Evolutionary conservation across 2,888 invertebrate genomes (phyloP).

Genomic region (Apeira syringaria): DNA sequence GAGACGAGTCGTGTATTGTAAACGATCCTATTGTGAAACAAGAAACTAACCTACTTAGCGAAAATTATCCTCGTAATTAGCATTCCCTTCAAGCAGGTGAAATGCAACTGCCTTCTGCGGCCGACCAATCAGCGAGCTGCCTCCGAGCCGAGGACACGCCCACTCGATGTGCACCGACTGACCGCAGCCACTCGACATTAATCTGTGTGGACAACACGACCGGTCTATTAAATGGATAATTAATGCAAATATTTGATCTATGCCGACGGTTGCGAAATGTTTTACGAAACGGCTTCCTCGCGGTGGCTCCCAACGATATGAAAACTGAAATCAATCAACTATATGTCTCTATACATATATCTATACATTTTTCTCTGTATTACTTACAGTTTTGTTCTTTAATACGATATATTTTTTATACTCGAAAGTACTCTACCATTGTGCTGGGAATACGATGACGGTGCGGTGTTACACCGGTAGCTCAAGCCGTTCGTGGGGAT

Average conservation of each 20-base stretch:
- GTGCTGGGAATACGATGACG: no score
- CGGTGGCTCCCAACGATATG: no score
- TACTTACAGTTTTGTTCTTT: no score
- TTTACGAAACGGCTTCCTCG: no score
- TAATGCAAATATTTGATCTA: slow-evolving; percentile 1
- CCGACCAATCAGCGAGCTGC: slow-evolving; percentile 59
- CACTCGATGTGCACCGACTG: slow-evolving; percentile 50
- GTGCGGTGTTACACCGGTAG: no score
- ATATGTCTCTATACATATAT: no score
- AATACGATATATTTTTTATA: no score
- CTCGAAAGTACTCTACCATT: no score
- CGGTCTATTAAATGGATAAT: slow-evolving; percentile 13
- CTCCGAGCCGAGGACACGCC: slow-evolving; percentile 65
- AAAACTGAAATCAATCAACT: no score
- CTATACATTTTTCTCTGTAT: no score
- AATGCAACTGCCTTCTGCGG: slow-evolving; percentile 67
- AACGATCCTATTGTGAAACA: slow-evolving; percentile 4
- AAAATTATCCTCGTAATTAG: slow-evolving; percentile 52
- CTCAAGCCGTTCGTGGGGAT: no score
- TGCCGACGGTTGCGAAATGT: no score
- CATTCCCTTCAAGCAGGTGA: slow-evolving; percentile 65
- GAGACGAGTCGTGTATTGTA: not conserved
- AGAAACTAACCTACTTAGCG: slow-evolving; percentile 19
- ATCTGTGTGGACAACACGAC: slow-evolving; percentile 8
- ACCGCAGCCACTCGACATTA: slow-evolving; percentile 9